Conservation (phyloP, 92 coral and sea anemone genomes). For the Nematostella vectensis region DNA sequence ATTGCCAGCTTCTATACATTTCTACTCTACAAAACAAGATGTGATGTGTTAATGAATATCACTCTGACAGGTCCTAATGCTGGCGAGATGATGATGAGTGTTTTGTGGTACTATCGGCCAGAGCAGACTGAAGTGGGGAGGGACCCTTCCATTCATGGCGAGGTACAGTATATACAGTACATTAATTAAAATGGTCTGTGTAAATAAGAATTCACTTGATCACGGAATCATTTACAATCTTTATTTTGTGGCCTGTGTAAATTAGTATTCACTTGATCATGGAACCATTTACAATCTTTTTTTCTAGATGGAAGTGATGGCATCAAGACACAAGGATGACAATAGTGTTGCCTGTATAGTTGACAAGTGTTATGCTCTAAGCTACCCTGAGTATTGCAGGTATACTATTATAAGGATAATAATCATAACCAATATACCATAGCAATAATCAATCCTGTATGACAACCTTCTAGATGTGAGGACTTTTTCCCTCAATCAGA, state of each 20-base stretch:
- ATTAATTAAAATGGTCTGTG: not conserved
- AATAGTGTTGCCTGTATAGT: slow-evolving; percentile 99
- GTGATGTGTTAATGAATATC: no score
- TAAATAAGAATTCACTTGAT: no score
- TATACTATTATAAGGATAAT: slow-evolving; percentile 9
- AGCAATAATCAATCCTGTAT: not conserved
- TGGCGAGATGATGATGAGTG: slow-evolving; percentile 99
- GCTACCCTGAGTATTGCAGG: slow-evolving; percentile 99
- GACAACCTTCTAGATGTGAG: no score
- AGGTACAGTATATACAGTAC: slow-evolving; percentile 31
- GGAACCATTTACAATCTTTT: no score
- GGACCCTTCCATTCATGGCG: slow-evolving; percentile 80
- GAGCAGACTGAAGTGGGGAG: slow-evolving; percentile 97
- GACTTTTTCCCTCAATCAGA: no score
- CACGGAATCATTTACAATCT: no score
- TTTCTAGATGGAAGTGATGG: slow-evolving; percentile 92
- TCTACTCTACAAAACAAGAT: no score
- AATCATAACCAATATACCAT: not conserved
- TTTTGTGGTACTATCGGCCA: slow-evolving; percentile 97
- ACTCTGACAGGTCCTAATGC: slow-evolving; percentile 99
- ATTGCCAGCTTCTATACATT: no score
- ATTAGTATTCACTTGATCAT: no score
- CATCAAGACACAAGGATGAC: slow-evolving; percentile 95
- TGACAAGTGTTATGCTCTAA: slow-evolving; percentile 93
- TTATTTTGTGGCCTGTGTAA: no score